A percentile compares a stretch with the other conserved stretches of the same genome.
Evolutionary conservation across 2,888 invertebrate genomes (phyloP).

Genomic region (Synergus gifuensis): DNA sequence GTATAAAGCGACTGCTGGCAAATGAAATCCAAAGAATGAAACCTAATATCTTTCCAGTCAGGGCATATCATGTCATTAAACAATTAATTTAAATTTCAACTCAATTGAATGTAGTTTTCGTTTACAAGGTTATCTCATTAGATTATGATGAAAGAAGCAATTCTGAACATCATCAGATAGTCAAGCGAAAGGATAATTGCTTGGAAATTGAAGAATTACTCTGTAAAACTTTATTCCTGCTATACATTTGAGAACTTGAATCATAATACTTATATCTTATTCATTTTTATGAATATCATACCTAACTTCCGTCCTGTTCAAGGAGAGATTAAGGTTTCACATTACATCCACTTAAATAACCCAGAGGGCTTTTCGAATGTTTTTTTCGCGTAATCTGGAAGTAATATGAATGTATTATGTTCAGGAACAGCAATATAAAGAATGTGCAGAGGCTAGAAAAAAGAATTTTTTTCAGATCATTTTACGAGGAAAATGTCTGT

Average conservation of each 20-base stretch:
- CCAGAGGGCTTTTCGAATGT: slow-evolving; percentile 1
- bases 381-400: background rate
- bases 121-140: background rate
- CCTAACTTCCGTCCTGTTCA: background rate
- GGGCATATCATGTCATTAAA: background rate
- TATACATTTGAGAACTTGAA: background rate
- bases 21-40: slow-evolving; percentile 41
- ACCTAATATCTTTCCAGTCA: slow-evolving; percentile 26
- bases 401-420: background rate
- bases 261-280: background rate
- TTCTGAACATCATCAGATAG: background rate
- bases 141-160: background rate
- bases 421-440: background rate
- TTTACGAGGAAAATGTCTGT: no score
- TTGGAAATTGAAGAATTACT: background rate
- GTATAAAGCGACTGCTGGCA: slow-evolving; percentile 8
- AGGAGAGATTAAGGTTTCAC: slow-evolving; percentile 10
- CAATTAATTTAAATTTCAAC: background rate
- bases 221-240: background rate
- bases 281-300: background rate
- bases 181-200: background rate
- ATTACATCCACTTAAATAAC: slow-evolving; percentile 37
- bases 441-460: background rate
- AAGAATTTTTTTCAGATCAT: no score
- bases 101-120: background rate